Base-by-base conservation (phyloP, 1,140 invertebrate genomes). In the Zophobas morio region DNA sequence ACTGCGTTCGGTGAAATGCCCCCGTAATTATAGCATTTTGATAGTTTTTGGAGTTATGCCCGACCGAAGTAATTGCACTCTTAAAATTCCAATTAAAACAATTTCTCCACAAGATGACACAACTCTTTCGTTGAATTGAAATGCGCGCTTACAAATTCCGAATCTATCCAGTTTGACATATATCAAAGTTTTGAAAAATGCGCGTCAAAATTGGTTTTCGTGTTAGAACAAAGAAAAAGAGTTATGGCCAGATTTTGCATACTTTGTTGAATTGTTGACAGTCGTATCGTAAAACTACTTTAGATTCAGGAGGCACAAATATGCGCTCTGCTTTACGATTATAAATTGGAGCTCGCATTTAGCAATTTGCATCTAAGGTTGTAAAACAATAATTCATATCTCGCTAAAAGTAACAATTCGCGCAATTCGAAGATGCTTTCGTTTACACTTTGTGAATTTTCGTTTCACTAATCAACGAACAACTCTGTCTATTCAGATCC, bases 321-420 rank as follows among this genome's bases (percentile, higher is more conserved):
- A 51, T 56, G 54, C 49, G 49, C 54, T 56, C 47, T 66, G 63
- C 57, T 66, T 76, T 70, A 70, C 75, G 60, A 56, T 76, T 76
- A 76, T 76, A 76, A 76, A 76, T 76, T 76, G 75, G 57, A 56
- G 60, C 53, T 76, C 42, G 75, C 66, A 76, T 76, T 76, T 46
- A 70, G 40, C 63, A 76, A 76, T 76, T 76, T 76, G 75, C 75
- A 76, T 76, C 75, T 70, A 76, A 57, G 42, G 75, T 54, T 76
- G 60, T 76, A 76, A 76, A 76, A 76, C 75, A 76, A 76, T 76
- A 76, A 76, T 34, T 76, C 75, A 70, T 76, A 60, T 46, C 46
- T 40, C 36, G 53, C 57, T 70, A 54, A 76, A 74, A 76, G 75
- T 70, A 76, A 76, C 75, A 76, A 75, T 42, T 60, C 33, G 53